These are phyloP conservation scores for Papilio polytes DNA, from an alignment of 1,140 invertebrate species.

Conservation along the genomic window DNA sequence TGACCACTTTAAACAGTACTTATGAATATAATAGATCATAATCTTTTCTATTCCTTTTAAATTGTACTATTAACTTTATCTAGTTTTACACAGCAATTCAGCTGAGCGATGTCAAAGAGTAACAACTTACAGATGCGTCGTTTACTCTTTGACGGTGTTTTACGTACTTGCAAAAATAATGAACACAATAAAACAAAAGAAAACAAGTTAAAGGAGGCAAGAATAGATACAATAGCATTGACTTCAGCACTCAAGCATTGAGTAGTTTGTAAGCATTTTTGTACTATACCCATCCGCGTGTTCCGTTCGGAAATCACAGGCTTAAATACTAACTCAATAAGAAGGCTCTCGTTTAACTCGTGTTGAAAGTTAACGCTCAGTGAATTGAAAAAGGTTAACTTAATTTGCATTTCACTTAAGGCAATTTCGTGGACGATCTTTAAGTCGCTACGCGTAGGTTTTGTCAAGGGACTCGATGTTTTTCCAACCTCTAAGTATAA, in stretches of 20 bases:
- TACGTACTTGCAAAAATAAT: neutral
- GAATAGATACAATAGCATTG: neutral
- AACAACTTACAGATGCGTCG: neutral
- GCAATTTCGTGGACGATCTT: constrained; percentile 47
- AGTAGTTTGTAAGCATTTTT: constrained; percentile 53
- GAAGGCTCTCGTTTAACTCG: constrained; percentile 60
- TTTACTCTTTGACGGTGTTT: neutral
- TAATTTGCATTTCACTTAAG: constrained; percentile 65
- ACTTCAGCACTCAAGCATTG: neutral
- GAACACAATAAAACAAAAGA: constrained; percentile 15
- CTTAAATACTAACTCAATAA: constrained; percentile 78
- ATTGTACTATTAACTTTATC: neutral
- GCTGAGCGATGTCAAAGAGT: neutral
- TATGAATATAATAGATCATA: neutral
- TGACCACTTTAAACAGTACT: constrained; percentile 42
- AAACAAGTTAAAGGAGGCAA: neutral
- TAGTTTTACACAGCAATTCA: neutral
- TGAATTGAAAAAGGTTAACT: constrained; percentile 71
- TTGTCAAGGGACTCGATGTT: constrained; percentile 33
- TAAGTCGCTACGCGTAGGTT: constrained; percentile 40
- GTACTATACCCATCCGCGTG: constrained; percentile 58
- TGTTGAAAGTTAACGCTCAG: constrained; percentile 62
- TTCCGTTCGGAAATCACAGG: constrained; percentile 72
- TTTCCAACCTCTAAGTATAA: constrained; percentile 33
- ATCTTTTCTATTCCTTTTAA: neutral